phyloP scores from a whole-genome alignment of 2,888 invertebrate species.

The Caenorhabditis sp. region DNA sequence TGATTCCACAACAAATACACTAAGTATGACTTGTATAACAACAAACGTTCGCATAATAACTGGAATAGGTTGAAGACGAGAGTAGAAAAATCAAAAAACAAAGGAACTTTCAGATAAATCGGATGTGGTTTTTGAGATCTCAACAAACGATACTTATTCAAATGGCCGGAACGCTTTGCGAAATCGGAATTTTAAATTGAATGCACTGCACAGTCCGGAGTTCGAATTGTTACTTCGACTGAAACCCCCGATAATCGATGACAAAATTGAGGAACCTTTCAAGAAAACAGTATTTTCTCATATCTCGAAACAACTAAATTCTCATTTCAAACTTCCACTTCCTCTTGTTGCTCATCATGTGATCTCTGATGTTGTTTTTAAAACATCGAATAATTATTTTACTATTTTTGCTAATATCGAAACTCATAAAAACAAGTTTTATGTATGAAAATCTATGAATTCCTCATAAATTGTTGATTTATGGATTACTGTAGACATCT shows the following conservation, averaged over 20 bases:
- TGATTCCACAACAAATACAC: not conserved
- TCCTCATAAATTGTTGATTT: not conserved
- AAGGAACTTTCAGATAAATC: not conserved
- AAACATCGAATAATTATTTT: not conserved
- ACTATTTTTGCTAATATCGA: not conserved
- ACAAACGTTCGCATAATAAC: not conserved
- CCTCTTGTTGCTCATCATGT: not conserved
- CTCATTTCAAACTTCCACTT: not conserved
- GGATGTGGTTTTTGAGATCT: not conserved
- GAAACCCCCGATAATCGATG: not conserved
- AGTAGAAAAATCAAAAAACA: not conserved
- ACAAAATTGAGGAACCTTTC: not conserved
- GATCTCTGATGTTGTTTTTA: not conserved
- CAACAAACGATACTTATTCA: not conserved
- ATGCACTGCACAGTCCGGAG: not conserved
- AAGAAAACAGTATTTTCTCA: not conserved
- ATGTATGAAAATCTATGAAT: not conserved
- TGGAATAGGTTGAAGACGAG: not conserved
- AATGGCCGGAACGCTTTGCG: not conserved
- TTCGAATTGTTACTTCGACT: not conserved
- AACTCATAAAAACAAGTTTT: not conserved
- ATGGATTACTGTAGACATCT: not conserved
- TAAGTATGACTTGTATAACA: not conserved
- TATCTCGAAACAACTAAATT: not conserved
- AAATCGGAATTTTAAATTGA: not conserved